Conservation (phyloP, 2,797 vertebrate species). For the Cephalopachus bancanus region DNA sequence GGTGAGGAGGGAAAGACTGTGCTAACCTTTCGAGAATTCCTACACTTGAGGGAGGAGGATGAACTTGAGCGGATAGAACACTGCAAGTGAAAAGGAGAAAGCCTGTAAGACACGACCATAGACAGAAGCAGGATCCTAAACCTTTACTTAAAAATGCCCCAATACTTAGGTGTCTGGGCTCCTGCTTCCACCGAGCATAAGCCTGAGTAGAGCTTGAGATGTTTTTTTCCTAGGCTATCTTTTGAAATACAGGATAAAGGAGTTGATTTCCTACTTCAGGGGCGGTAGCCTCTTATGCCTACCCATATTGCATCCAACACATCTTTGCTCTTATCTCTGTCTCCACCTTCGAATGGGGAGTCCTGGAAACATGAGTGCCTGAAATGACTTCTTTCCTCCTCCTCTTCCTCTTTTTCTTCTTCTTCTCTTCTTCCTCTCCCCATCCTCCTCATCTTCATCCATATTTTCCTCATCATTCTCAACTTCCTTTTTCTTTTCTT, state of each 20-base stretch:
- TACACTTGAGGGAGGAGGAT: neutral
- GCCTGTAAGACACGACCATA: neutral
- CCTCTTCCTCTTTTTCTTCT: too few relatives aligned
- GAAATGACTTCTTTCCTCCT: neutral
- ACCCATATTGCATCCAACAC: neutral
- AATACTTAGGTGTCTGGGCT: neutral
- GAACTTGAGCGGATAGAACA: neutral
- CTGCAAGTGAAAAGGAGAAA: neutral
- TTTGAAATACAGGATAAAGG: constrained; percentile 8
- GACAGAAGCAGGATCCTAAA: neutral
- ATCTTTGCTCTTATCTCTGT: neutral
- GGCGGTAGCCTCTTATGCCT: neutral
- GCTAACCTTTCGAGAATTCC: neutral
- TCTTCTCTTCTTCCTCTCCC: too few relatives aligned
- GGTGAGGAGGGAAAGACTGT: neutral
- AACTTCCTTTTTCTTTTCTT: too few relatives aligned
- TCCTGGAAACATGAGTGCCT: neutral
- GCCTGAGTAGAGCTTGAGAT: neutral
- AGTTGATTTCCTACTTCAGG: neutral
- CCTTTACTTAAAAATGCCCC: neutral
- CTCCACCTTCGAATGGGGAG: neutral
- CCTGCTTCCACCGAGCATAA: neutral
- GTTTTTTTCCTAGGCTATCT: neutral
- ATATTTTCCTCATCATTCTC: too few relatives aligned
- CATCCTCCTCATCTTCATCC: too few relatives aligned